These are phyloP conservation scores for Galbula dea DNA, from an alignment of 2,113 vertebrate genomes.

Conservation along the genomic window DNA sequence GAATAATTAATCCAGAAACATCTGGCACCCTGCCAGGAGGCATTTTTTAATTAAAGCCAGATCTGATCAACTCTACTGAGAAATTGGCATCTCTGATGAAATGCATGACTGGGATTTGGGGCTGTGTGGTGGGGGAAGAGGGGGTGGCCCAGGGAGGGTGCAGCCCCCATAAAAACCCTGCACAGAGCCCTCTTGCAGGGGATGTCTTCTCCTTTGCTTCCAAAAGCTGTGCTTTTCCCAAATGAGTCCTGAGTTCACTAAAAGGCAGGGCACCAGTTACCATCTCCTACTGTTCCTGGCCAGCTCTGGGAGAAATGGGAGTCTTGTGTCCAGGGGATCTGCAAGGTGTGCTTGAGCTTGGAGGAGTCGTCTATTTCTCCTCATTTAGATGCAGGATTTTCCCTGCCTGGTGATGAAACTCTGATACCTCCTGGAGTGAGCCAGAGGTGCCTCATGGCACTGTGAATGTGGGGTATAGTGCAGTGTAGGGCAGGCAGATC, in stretches of 20 bases:
- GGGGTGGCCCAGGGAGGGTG: neutral
- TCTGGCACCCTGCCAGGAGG: neutral
- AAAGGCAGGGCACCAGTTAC: neutral
- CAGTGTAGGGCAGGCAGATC: neutral
- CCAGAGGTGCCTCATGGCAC: neutral
- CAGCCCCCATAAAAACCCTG: neutral
- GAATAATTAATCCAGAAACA: slow-evolving; percentile 46
- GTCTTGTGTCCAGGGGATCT: accelerated
- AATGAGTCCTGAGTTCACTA: neutral
- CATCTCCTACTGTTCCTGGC: accelerated
- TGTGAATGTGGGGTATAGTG: neutral
- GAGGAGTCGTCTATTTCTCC: neutral
- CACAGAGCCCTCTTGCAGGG: neutral
- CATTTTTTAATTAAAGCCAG: slow-evolving; percentile 31
- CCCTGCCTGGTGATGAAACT: neutral
- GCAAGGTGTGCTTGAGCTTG: accelerated
- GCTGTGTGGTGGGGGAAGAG: accelerated
- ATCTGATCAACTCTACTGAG: neutral
- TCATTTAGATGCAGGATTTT: neutral
- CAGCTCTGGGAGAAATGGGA: neutral
- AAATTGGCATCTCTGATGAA: neutral
- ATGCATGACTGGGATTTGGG: neutral
- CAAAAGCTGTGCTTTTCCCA: neutral
- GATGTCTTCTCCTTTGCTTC: neutral
- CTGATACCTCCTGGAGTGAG: neutral